Percentiles rank a stretch among this genome's conserved stretches.
Evolutionary conservation across 2,797 vertebrate genomes (phyloP).

Genomic region (Lates japonicus): DNA sequence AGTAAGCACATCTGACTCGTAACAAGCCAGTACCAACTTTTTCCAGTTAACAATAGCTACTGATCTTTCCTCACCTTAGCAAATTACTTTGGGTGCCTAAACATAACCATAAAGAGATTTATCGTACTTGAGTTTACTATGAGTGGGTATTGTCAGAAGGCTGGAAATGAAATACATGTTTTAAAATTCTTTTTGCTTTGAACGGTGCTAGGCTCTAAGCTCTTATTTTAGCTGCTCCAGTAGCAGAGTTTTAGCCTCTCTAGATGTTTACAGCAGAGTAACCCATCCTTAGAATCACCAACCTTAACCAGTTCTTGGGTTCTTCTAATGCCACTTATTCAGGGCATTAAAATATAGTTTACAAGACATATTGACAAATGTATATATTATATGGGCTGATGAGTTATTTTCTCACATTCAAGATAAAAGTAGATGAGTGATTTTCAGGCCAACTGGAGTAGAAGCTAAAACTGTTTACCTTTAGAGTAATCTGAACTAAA

Average conservation of each 20-base stretch:
- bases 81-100: background rate
- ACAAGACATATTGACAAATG: slow-evolving; percentile 8
- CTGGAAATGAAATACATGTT: background rate
- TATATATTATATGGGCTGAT: background rate
- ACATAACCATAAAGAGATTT: background rate
- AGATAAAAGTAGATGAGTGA: background rate
- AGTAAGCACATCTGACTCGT: background rate
- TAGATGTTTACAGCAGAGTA: slow-evolving; percentile 7
- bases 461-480: slow-evolving; percentile 57
- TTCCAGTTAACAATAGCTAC: background rate
- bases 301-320: slow-evolving; percentile 18
- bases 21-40: background rate
- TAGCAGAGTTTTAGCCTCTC: slow-evolving; percentile 14
- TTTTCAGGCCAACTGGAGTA: slow-evolving; percentile 38
- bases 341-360: slow-evolving; percentile 18
- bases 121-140: background rate
- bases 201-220: background rate
- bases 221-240: background rate
- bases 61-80: background rate
- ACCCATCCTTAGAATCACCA: too few relatives aligned
- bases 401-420: slow-evolving; percentile 26
- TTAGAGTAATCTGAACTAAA: slow-evolving; percentile 53
- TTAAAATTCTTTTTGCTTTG: background rate
- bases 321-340: slow-evolving; percentile 26
- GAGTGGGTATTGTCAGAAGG: background rate